Conservation (phyloP, 2,797 vertebrate genomes). For the Hybognathus amarus region DNA sequence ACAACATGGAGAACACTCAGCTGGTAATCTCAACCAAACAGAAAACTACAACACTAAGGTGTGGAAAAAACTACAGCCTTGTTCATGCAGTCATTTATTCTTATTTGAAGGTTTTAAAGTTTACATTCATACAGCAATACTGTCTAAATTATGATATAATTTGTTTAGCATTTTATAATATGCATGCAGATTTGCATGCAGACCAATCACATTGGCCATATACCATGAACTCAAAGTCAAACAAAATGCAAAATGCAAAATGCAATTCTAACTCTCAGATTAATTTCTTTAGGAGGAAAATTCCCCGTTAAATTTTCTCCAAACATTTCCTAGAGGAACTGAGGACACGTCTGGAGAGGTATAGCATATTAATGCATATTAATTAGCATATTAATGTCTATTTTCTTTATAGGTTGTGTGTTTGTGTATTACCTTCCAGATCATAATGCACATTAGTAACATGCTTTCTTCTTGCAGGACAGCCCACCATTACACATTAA, state of each 20-base stretch:
- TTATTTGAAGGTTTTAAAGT: neutral
- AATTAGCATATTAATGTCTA: neutral
- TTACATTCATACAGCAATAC: neutral
- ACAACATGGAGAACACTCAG: conserved; percentile 16
- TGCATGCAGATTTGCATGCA: neutral
- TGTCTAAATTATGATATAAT: neutral
- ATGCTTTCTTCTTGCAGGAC: conserved; percentile 22
- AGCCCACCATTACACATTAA: conserved; percentile 47
- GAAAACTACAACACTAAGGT: conserved; percentile 33
- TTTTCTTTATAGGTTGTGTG: neutral
- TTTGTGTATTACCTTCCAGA: neutral
- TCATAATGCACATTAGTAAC: neutral
- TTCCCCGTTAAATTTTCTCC: neutral
- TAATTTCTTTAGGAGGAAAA: neutral
- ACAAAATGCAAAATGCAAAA: neutral
- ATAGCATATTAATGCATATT: too few relatives aligned
- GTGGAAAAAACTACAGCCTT: neutral
- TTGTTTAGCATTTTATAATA: neutral
- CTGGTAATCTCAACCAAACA: neutral
- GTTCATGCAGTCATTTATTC: neutral
- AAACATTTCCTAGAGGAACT: conserved; percentile 8
- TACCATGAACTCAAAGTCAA: neutral
- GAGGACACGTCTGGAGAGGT: conserved; percentile 12
- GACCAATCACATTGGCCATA: neutral
- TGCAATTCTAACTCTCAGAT: neutral